These are phyloP conservation scores for Patagioenas fasciata DNA, from an alignment of 2,113 vertebrate genomes.

Conservation along the genomic window DNA sequence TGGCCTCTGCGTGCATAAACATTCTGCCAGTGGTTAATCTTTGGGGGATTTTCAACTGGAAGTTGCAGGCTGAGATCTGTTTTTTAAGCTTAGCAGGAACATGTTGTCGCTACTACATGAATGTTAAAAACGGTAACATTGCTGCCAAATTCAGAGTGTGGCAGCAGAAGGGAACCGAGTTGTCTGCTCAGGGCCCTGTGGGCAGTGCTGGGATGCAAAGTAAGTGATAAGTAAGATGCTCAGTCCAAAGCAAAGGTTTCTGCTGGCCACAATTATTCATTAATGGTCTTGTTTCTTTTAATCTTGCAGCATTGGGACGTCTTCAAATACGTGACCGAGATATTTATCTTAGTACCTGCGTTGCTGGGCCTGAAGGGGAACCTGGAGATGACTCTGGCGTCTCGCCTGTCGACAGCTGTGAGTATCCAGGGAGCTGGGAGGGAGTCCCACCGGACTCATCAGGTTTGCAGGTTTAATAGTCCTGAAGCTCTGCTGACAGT, in stretches of 20 bases:
- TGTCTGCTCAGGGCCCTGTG: neutral
- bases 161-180: neutral
- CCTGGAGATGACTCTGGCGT: constrained; percentile 97
- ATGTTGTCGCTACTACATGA: rapidly evolving
- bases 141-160: rapidly evolving
- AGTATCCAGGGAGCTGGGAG: constrained; percentile 61
- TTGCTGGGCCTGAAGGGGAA: constrained; percentile 97
- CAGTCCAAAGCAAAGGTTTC: neutral
- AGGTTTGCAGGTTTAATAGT: neutral
- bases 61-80: neutral
- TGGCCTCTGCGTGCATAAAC: neutral
- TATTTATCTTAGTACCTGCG: constrained; percentile 97
- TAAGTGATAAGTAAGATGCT: neutral
- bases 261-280: rapidly evolving
- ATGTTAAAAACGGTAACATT: neutral
- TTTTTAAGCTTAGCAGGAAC: neutral
- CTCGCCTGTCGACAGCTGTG: constrained; percentile 95
- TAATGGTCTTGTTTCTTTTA: neutral
- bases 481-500: neutral
- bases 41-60: neutral
- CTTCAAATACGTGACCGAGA: constrained; percentile 92
- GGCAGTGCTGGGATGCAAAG: neutral
- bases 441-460: neutral
- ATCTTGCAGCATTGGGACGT: constrained; percentile 92
- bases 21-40: neutral